Evolutionary conservation across 2,888 invertebrate species (phyloP), one percentile per base, ranked within the genome.

Genomic region (Drosophila peninsularis): DNA sequence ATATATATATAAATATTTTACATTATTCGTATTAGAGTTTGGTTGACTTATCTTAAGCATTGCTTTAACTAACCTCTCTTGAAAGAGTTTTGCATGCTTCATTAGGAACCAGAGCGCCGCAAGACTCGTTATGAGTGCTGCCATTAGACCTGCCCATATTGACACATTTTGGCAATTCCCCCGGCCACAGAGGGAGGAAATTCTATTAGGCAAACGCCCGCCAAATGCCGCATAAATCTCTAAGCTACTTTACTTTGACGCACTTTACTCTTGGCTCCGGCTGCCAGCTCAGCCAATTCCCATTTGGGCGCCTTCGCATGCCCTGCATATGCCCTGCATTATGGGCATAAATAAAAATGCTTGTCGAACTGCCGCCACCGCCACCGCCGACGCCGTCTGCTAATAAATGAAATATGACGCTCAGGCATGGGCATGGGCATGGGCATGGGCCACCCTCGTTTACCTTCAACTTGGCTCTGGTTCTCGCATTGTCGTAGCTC

Each of bases 311-410:
- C 60, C 72, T 47, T 65, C 67, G 1, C 9, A 37, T 64, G 57
- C 57, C 80, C 76, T 90, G 90, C 90, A 90, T 91, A 90, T 91
- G 91, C 80, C 83, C 88, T 82, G 91, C 91, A 91, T 91, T 91
- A 91, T 88, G 80, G 81, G 87, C 79, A 84, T 84, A 86, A 86
- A 84, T 88, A 88, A 76, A 76, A 84, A 75, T 84, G 72, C 77
- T 65, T 75, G 72, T 82, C 84, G 72, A 75, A 84, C 80, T 74
- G 57, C 58, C 66, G 47, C 47, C 47, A 19, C 57, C 64, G 44
- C 24, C 24, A 24, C 27, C 27, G 27, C 27, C 27, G 45, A n/a
- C 45, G 45, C 61, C 50, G 65, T 55, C 67, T 63, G 90, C 90
- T 90, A 90, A 89, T 89, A 89, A 89, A 89, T 90, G 89, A 89